Conservation (phyloP, 1,140 invertebrate species). For the Bilobella aurantiaca region DNA sequence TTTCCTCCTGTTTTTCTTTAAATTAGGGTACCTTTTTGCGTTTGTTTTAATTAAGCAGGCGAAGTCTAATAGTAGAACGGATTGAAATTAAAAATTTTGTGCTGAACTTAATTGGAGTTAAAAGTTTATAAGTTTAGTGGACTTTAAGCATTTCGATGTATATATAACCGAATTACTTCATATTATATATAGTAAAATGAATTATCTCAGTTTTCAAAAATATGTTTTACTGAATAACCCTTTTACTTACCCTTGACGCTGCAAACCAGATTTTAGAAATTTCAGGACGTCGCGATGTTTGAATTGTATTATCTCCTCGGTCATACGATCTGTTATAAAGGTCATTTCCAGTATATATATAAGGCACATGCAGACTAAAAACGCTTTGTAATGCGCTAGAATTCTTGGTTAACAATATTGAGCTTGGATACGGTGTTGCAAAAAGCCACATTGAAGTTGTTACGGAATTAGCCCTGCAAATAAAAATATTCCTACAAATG, state of each 20-base stretch:
- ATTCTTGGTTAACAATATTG: background rate
- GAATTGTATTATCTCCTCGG: slow-evolving; percentile 77
- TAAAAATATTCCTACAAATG: background rate
- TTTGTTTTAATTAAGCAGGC: no score
- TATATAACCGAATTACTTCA: background rate
- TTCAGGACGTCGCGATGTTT: slow-evolving; percentile 82
- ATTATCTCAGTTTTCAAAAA: background rate
- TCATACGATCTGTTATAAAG: background rate
- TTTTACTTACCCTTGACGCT: slow-evolving; percentile 73
- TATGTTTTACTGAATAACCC: background rate
- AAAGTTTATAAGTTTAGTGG: no score
- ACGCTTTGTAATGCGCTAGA: background rate
- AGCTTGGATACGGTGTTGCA: background rate
- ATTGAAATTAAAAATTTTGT: no score
- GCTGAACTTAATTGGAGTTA: no score
- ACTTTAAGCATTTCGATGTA: no score
- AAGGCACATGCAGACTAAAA: background rate
- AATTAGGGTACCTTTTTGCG: background rate
- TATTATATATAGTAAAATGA: background rate
- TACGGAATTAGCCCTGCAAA: slow-evolving; percentile 45
- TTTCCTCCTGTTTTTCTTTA: no score
- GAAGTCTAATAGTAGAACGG: no score
- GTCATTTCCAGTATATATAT: background rate
- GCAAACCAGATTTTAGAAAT: slow-evolving; percentile 93
- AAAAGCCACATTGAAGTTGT: background rate